Evolutionary conservation across 1,140 invertebrate species (phyloP).

Genomic region (Acromyrmex charruanus): DNA sequence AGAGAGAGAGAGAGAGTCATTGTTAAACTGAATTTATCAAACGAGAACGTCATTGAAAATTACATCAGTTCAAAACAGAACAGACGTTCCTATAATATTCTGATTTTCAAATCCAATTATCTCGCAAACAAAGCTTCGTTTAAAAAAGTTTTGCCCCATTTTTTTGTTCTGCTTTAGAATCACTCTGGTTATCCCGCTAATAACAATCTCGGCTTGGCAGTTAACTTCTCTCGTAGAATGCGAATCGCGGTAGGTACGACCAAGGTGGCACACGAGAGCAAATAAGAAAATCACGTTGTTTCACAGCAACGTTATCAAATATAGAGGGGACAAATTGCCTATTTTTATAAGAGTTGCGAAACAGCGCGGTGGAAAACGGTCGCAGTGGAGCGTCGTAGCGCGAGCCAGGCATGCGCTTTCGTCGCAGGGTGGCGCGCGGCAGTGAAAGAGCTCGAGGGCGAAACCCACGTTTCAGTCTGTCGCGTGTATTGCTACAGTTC

Average conservation of each 20-base stretch:
- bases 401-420: conserved; percentile 81
- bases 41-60: conserved; percentile 1
- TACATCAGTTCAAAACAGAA: neutral
- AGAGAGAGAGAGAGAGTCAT: neutral
- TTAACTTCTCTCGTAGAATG: neutral
- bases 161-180: neutral
- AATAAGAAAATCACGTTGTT: conserved; percentile 14
- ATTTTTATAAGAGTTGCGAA: conserved; percentile 38
- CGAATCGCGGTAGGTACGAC: neutral
- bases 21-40: conserved; percentile 11
- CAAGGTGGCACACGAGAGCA: neutral
- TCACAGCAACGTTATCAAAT: neutral
- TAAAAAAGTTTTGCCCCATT: conserved; percentile 1
- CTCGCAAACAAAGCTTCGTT: conserved; percentile 19
- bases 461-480: conserved; percentile 81
- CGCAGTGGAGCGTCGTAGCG: conserved; percentile 60
- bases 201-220: neutral
- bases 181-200: neutral
- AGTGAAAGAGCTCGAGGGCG: conserved; percentile 72
- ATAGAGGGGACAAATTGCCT: conserved; percentile 24
- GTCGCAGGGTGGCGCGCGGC: conserved; percentile 51
- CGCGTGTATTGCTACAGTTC: conserved; percentile 76
- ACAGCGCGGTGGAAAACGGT: conserved; percentile 10
- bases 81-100: conserved; percentile 4
- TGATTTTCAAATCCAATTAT: conserved; percentile 10